A percentile compares a stretch with the other conserved stretches of the same genome.
phyloP scores from a whole-genome alignment of 2,888 invertebrate species.

The Palloptera scutellata region DNA sequence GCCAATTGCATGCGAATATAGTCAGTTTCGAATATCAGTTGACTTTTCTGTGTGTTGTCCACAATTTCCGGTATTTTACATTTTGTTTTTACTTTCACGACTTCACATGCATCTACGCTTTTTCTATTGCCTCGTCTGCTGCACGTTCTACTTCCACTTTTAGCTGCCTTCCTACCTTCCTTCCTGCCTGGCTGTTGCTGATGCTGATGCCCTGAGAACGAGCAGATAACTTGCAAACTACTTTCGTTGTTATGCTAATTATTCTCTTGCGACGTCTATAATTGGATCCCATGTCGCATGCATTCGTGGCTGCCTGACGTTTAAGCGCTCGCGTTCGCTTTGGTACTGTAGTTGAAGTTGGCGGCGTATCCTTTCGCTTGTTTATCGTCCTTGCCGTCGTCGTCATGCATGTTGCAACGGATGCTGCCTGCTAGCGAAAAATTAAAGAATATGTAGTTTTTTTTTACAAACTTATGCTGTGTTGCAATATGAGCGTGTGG shows the following conservation, averaged over 20 bases:
- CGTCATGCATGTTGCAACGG: not conserved
- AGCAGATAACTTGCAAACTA: slow-evolving; percentile 21
- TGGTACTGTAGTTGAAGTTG: not conserved
- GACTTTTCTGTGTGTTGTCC: slow-evolving; percentile 5
- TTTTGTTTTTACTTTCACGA: not conserved
- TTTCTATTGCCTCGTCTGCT: not conserved
- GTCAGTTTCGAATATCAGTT: too few species aligned
- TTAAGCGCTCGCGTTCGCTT: not conserved
- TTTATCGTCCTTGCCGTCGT: not conserved
- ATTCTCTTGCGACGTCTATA: slow-evolving; percentile 55
- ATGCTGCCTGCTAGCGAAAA: not conserved
- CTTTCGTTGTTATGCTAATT: slow-evolving; percentile 55
- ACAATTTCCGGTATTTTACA: slow-evolving; percentile 38
- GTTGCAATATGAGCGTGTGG: too few species aligned
- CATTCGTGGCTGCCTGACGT: slow-evolving; percentile 18
- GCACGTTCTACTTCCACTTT: too few species aligned
- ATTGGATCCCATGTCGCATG: slow-evolving; percentile 59
- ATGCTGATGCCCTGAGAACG: slow-evolving; percentile 20
- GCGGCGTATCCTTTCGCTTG: slow-evolving; percentile 14
- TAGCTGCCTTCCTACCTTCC: too few species aligned
- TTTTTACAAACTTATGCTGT: too few species aligned
- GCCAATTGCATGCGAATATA: too few species aligned
- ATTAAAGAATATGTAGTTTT: too few species aligned
- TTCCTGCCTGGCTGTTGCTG: slow-evolving; percentile 10
- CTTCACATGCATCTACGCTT: not conserved